These are phyloP conservation scores for Blomia tropicalis DNA, from an alignment of 2,888 invertebrate species.

Conservation along the genomic window DNA sequence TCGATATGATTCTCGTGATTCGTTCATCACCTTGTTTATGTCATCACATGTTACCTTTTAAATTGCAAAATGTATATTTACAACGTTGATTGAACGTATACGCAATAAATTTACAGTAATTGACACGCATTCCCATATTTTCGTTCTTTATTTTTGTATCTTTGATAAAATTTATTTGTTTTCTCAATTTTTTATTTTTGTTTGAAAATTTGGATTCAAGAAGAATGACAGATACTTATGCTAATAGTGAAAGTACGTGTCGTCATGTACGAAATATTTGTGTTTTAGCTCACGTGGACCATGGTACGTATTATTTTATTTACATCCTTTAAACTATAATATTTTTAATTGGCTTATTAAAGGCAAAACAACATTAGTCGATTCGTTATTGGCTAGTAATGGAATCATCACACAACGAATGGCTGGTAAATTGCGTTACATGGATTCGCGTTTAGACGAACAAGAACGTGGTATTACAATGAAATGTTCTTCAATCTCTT, in stretches of 20 bases:
- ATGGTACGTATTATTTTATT: conserved; percentile 42
- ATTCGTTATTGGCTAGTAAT: conserved; percentile 81
- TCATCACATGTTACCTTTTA: no score
- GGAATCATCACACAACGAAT: conserved; percentile 77
- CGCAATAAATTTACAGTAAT: no score
- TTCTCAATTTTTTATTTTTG: no score
- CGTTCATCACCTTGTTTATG: no score
- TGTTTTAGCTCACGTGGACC: conserved; percentile 93
- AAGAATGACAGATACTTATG: no score
- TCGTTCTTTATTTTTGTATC: no score
- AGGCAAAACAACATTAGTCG: conserved; percentile 86
- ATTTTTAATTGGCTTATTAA: conserved; percentile 21
- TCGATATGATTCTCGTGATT: no score
- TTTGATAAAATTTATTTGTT: no score
- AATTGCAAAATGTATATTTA: no score
- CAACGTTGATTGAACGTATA: no score
- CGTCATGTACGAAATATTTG: conserved; percentile 64
- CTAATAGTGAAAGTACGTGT: background rate
- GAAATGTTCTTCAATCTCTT: conserved; percentile 88
- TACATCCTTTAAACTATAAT: conserved; percentile 9
- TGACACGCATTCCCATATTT: no score
- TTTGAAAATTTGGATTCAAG: no score
- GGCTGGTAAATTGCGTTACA: conserved; percentile 70
- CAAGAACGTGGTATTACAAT: conserved; percentile 95
- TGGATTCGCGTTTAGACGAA: conserved; percentile 91